Percentiles rank a stretch among this genome's conserved stretches.
phyloP scores from a whole-genome alignment of 1,140 invertebrate species.

The Drosophila fuyamai region DNA sequence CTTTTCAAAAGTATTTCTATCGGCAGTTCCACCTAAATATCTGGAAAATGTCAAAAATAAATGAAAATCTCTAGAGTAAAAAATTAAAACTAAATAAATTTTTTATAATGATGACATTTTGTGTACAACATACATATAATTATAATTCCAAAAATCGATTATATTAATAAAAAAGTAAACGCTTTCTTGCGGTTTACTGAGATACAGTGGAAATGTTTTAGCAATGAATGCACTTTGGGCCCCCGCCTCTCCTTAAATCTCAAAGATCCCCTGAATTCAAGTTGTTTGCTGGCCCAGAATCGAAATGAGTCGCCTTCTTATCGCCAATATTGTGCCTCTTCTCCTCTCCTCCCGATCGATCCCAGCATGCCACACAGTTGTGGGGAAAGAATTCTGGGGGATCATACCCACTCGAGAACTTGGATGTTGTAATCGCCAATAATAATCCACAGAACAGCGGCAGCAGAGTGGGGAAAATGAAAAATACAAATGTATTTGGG shows the following conservation, averaged over 20 bases:
- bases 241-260: background rate
- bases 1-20: too few relatives aligned
- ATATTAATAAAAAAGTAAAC: background rate
- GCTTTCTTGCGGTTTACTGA: slow-evolving; percentile 24
- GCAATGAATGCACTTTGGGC: slow-evolving; percentile 46
- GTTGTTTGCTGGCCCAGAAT: slow-evolving; percentile 48
- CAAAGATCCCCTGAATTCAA: slow-evolving; percentile 30
- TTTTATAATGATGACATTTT: background rate
- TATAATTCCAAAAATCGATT: too few relatives aligned
- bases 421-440: slow-evolving; percentile 77
- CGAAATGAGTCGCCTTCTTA: slow-evolving; percentile 39
- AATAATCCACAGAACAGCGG: slow-evolving; percentile 58
- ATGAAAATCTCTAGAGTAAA: too few relatives aligned
- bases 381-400: slow-evolving; percentile 11
- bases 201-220: slow-evolving; percentile 44
- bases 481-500: slow-evolving; percentile 56
- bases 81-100: background rate
- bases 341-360: background rate
- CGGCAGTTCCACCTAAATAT: too few relatives aligned
- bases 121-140: too few relatives aligned
- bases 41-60: too few relatives aligned
- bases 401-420: slow-evolving; percentile 41
- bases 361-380: slow-evolving; percentile 60
- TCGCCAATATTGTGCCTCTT: slow-evolving; percentile 32
- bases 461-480: slow-evolving; percentile 33